phyloP scores from a whole-genome alignment of 2,888 invertebrate species.

The Lapara coniferarum region DNA sequence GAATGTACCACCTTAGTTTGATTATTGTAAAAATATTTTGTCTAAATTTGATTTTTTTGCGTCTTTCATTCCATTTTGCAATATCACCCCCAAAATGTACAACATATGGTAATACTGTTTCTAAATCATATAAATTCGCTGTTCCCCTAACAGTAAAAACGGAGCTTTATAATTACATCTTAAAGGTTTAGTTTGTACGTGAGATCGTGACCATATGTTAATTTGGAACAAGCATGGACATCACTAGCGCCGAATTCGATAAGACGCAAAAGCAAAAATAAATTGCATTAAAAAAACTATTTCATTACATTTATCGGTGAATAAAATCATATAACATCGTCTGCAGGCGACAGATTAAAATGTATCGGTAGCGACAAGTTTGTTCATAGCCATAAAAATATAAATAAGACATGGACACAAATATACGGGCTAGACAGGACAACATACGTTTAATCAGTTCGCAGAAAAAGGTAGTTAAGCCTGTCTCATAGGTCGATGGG shows the following conservation, averaged over 20 bases:
- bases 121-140: background rate
- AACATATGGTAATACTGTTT: background rate
- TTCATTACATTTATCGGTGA: background rate
- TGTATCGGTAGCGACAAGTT: background rate
- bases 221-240: constrained; percentile 2
- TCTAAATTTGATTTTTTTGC: background rate
- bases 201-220: constrained; percentile 1
- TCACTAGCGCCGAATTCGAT: constrained; percentile 8
- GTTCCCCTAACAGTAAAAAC: background rate
- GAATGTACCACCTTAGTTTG: too few species aligned
- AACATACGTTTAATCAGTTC: background rate
- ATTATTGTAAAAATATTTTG: background rate
- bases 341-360: background rate
- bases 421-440: background rate
- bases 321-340: background rate
- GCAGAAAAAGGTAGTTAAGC: too few species aligned
- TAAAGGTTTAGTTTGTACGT: constrained; percentile 21
- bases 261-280: background rate
- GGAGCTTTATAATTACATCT: background rate
- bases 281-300: constrained; percentile 5
- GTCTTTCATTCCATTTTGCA: background rate
- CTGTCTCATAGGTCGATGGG: too few species aligned
- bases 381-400: constrained; percentile 8
- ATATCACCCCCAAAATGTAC: too few species aligned
- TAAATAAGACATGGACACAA: background rate